Evolutionary conservation across 2,113 vertebrate species (phyloP).

Genomic region (Salminus brasiliensis): DNA sequence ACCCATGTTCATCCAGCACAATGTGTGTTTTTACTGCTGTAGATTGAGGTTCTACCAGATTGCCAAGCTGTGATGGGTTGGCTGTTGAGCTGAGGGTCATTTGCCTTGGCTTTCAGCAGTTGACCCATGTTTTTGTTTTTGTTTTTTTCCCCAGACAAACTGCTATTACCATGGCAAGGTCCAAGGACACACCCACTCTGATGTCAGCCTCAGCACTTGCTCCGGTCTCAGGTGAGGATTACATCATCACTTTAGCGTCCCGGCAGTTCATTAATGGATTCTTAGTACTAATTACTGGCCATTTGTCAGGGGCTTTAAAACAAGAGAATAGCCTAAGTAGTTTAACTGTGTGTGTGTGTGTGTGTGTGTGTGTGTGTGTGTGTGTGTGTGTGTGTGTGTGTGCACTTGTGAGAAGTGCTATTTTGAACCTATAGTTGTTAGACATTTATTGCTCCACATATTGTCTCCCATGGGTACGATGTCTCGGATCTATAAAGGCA

Average conservation of each 20-base stretch:
- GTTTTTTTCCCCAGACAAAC: conserved; percentile 66
- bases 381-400: too few species aligned
- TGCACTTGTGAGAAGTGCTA: conserved; percentile 26
- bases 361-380: too few species aligned
- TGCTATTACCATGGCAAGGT: conserved; percentile 82
- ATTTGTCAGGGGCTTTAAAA: conserved; percentile 27
- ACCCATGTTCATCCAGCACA: background rate
- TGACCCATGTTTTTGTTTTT: background rate
- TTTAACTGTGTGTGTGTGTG: too few species aligned
- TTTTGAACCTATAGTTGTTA: background rate
- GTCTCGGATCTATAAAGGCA: conserved; percentile 20
- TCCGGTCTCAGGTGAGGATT: conserved; percentile 73
- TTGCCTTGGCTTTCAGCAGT: background rate
- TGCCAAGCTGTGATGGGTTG: background rate
- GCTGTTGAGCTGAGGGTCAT: background rate
- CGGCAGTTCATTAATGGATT: background rate
- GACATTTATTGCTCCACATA: conserved; percentile 6
- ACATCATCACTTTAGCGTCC: background rate
- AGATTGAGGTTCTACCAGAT: background rate
- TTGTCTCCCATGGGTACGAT: conserved; percentile 23
- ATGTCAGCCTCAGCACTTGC: conserved; percentile 78
- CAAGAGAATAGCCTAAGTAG: background rate
- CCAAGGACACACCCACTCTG: conserved; percentile 69
- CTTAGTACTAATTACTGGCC: background rate
- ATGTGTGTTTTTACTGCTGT: too few species aligned